A percentile compares a stretch with the other conserved stretches of the same genome.
Evolutionary conservation across 2,888 invertebrate species (phyloP).

Genomic region (Lymantria monacha): DNA sequence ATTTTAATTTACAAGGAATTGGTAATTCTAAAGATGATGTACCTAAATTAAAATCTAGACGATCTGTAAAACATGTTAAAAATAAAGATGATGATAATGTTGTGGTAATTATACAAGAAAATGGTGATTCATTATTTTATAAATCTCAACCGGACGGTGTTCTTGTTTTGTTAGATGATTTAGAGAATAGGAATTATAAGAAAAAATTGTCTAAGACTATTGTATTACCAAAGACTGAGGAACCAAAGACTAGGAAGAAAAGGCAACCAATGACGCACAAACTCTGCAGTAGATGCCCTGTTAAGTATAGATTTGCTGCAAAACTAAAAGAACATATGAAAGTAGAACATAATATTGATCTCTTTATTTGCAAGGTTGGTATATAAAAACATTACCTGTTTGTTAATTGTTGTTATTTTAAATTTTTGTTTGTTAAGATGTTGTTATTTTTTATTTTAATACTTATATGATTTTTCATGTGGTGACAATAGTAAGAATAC

Average conservation of each 20-base stretch:
- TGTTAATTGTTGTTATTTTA: too few relatives aligned
- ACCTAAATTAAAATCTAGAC: neutral
- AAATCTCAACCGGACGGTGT: slow-evolving; percentile 33
- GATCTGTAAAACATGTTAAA: neutral
- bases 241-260: slow-evolving; percentile 45
- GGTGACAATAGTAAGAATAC: too few relatives aligned
- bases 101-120: slow-evolving; percentile 49
- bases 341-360: slow-evolving; percentile 51
- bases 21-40: slow-evolving; percentile 17
- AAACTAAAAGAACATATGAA: slow-evolving; percentile 68
- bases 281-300: slow-evolving; percentile 57
- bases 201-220: slow-evolving; percentile 7
- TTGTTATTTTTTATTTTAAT: too few relatives aligned
- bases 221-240: slow-evolving; percentile 8
- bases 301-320: slow-evolving; percentile 62
- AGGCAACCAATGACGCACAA: slow-evolving; percentile 57
- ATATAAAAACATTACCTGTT: neutral
- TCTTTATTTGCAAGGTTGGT: slow-evolving; percentile 64
- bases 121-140: slow-evolving; percentile 37
- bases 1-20: slow-evolving; percentile 47
- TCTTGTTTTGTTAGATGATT: slow-evolving; percentile 23
- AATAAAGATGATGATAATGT: slow-evolving; percentile 36
- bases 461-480: too few relatives aligned
- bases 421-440: too few relatives aligned
- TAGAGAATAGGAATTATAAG: slow-evolving; percentile 22